These are phyloP conservation scores for Apis laboriosa DNA, from an alignment of 1,140 invertebrate genomes.

Conservation along the genomic window DNA sequence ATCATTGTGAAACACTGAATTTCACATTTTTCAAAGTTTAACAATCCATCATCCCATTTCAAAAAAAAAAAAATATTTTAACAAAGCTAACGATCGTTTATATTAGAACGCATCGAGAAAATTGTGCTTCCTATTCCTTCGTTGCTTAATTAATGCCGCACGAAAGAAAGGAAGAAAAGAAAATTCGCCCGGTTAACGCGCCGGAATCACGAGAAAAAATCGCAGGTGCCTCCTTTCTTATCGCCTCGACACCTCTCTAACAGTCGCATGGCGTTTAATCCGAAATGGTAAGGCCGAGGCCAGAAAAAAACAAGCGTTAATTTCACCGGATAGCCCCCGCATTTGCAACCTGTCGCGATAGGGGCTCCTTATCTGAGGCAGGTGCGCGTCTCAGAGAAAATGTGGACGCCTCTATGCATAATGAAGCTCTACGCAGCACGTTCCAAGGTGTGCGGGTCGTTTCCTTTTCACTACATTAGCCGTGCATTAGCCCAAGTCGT, in stretches of 20 bases:
- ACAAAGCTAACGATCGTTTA: not conserved
- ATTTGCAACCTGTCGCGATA: constrained; percentile 59
- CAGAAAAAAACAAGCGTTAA: constrained; percentile 22
- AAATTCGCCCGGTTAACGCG: not conserved
- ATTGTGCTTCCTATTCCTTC: not conserved
- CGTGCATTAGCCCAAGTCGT: not conserved
- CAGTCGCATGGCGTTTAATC: constrained; percentile 37
- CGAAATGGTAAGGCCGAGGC: not conserved
- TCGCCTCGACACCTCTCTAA: not conserved
- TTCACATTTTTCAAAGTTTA: not conserved
- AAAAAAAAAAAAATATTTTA: not conserved
- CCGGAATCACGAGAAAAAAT: not conserved
- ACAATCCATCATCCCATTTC: not conserved
- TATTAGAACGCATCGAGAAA: not conserved
- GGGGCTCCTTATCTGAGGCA: constrained; percentile 69
- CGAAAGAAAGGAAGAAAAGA: too few species aligned
- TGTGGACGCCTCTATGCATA: constrained; percentile 63
- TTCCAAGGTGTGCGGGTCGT: constrained; percentile 44
- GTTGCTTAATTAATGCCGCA: not conserved
- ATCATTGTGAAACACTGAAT: too few species aligned
- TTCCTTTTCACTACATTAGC: constrained; percentile 22
- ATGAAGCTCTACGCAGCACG: constrained; percentile 45
- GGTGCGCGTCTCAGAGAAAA: constrained; percentile 68
- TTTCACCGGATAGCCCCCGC: constrained; percentile 37
- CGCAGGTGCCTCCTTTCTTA: constrained; percentile 25